These are phyloP conservation scores for Spisula subtruncata DNA, from an alignment of 2,888 invertebrate genomes.

Conservation along the genomic window DNA sequence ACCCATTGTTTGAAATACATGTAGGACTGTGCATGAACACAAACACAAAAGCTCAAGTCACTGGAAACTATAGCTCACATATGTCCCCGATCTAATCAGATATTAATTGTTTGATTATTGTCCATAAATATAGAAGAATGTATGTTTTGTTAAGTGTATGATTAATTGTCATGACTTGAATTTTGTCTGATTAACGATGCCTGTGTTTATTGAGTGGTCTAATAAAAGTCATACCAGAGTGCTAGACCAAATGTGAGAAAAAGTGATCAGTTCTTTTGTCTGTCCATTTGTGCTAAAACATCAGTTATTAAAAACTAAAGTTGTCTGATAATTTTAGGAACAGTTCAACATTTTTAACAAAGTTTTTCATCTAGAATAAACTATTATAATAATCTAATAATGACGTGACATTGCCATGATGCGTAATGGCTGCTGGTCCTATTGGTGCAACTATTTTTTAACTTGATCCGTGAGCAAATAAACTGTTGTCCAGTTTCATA, in stretches of 20 bases:
- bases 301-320: no score
- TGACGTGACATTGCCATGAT: no score
- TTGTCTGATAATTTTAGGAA: no score
- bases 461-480: background rate
- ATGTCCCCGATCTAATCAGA: no score
- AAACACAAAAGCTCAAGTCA: background rate
- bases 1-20: constrained; percentile 16
- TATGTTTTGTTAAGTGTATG: background rate
- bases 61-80: background rate
- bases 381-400: no score
- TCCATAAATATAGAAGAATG: background rate
- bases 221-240: background rate
- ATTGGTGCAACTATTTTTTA: no score
- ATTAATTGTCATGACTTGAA: background rate
- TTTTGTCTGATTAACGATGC: background rate
- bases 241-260: background rate
- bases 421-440: no score
- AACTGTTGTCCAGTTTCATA: background rate
- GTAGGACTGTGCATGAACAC: background rate
- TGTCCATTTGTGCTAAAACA: background rate
- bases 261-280: background rate
- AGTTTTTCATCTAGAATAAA: no score
- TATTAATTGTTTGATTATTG: no score
- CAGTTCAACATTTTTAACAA: no score
- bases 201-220: background rate